Evolutionary conservation across 2,797 vertebrate genomes (phyloP), one percentile per base, ranked within the genome.

Genomic region (Tragopan temminckii): DNA sequence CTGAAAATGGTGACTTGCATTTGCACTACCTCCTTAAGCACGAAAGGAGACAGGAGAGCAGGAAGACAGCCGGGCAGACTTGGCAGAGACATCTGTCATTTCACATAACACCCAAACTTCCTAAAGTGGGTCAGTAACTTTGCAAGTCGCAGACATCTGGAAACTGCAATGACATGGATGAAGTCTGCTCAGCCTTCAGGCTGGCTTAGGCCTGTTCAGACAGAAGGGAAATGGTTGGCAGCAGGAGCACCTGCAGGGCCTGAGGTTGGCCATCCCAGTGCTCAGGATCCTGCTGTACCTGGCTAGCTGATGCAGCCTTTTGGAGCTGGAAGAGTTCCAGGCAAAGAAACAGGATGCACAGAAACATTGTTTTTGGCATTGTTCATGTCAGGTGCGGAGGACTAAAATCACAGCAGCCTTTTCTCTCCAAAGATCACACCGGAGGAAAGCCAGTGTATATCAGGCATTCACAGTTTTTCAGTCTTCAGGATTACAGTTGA

Each of bases 351-450:
- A 40, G 59, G 43, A 21, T 9, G 55, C 53, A 57, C 31, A n/a
- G 53, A 33, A 29, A 64, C 68, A 38, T 8, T 1, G 0, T 7
- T 64, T 70, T 57, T 70, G 79, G 36, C 0, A 0, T 5, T 48
- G 16, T 35, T 64, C 5, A 2, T 4, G 2, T 59, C 61, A 66
- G 59, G 45, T 76, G 50, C 48, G 25, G 11, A 50, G 45, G 33
- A 24, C 57, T 74, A 9, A 74, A 78, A 55, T n/a, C 15, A 27
- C 67, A 27, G 58, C 20, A 59, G 53, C 25, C 36, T 46, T 24
- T 10, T 17, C 23, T 53, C 31, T 80, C 57, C 66, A 52, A 23
- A 77, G 57, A n/a, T 31, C 4, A 3, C 35, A 55, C 69, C 48
- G 63, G 66, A 59, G 72, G n/a, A 76, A 72, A 42, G 45, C 17